phyloP scores from a whole-genome alignment of 2,888 invertebrate species.

The Ptychoptera albimana region DNA sequence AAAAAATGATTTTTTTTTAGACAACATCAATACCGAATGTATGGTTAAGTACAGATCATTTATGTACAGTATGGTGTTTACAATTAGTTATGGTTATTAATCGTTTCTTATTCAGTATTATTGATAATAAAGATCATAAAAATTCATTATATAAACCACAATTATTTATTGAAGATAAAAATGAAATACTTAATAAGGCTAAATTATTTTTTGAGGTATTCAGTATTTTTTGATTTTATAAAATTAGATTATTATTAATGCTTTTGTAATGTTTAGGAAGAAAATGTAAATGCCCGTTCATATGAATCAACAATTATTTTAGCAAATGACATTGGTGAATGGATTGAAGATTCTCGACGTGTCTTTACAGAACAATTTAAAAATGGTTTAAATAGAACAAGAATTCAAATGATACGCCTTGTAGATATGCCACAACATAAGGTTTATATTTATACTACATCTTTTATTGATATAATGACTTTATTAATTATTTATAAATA shows the following conservation, averaged over 20 bases:
- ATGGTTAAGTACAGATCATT: constrained; percentile 80
- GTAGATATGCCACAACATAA: constrained; percentile 18
- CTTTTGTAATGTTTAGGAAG: neutral
- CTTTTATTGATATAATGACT: constrained; percentile 4
- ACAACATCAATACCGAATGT: constrained; percentile 51
- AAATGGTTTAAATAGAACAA: constrained; percentile 18
- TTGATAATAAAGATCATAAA: constrained; percentile 14
- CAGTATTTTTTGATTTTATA: constrained; percentile 3
- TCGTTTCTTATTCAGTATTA: constrained; percentile 61
- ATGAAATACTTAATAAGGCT: constrained; percentile 18
- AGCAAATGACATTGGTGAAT: constrained; percentile 28
- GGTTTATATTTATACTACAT: constrained; percentile 11
- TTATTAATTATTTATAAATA: constrained; percentile 30
- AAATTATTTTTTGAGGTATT: constrained; percentile 23
- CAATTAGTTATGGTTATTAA: constrained; percentile 68
- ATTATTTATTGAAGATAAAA: constrained; percentile 21
- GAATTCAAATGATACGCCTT: constrained; percentile 22
- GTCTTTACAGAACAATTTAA: constrained; percentile 21
- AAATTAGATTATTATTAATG: constrained; percentile 4
- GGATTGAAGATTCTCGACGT: constrained; percentile 37
- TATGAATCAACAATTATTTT: neutral
- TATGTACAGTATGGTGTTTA: constrained; percentile 87
- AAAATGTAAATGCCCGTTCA: neutral
- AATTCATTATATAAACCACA: constrained; percentile 9
- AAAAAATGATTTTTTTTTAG: constrained; percentile 14